Base-by-base conservation (phyloP, 2,113 vertebrate genomes). In the Hyperopisus bebe region DNA sequence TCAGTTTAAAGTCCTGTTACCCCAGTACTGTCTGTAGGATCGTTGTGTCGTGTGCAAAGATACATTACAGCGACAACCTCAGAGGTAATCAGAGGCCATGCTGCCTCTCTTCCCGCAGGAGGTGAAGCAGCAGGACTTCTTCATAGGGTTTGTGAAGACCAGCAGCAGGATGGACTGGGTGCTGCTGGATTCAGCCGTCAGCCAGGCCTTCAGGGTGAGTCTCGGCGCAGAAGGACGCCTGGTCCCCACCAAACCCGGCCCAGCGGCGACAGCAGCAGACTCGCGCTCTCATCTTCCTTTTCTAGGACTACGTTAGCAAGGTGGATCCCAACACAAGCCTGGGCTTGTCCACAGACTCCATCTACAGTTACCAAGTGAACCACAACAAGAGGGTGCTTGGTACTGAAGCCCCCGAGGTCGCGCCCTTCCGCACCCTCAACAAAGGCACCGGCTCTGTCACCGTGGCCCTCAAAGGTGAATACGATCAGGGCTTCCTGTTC, bases 111-210 rank as follows among this genome's bases (percentile, higher is more conserved):
- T 42, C 19, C 3, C 31, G 9, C 92, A 99, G 98, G 98, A 99
- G 92, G 94, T 97, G 21, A 99, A 99, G 66, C 98, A 99, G 92
- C 97, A 98, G 92, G 97, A 99, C 66, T 98, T 99, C 92, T 98
- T 98, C 91, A 92, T 99, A 86, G 98, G 98, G 4, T 96, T 96
- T 17, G 96, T 97, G 87, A 96, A 97, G 90, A 95, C 98, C 93
- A 97, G 96, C n/a, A 97, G 97, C 19, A 97, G 97, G 89, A 96
- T 97, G 21, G 98, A 99, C 92, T 99, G 98, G 98, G 95, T 97
- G 94, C 96, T 96, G 94, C 95, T 99, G 91, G 98, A 99, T 89
- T 97, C 97, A 39, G 97, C 97, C 6, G 97, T 99, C 90, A 97
- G 96, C 92, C 97, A 99, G 90, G 96, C 97, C 35, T 98, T 99